These are phyloP conservation scores for Eubucco bourcierii DNA, from an alignment of 2,113 vertebrate genomes.

Conservation along the genomic window DNA sequence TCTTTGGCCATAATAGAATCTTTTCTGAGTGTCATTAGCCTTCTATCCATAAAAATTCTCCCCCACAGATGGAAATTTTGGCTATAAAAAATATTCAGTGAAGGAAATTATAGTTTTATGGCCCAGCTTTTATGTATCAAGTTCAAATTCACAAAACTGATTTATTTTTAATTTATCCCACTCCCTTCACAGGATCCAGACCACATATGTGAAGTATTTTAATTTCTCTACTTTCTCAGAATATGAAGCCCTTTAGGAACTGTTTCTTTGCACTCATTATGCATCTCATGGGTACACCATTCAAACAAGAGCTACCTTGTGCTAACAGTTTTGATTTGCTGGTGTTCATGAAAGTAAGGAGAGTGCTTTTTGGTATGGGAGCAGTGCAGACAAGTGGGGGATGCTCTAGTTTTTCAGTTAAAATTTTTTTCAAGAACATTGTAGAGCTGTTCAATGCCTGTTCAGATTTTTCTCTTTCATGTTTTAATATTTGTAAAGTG, in stretches of 20 bases:
- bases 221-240: conserved; percentile 22
- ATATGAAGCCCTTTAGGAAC: background rate
- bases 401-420: background rate
- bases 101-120: conserved; percentile 20
- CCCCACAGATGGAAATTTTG: background rate
- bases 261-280: conserved; percentile 26
- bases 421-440: background rate
- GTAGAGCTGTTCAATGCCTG: background rate
- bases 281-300: conserved; percentile 41
- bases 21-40: background rate
- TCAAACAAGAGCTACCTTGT: conserved; percentile 60
- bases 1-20: background rate
- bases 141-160: background rate
- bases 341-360: background rate
- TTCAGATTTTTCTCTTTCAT: background rate
- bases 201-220: background rate
- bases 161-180: conserved; percentile 22
- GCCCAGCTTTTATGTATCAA: background rate
- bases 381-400: background rate
- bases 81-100: conserved; percentile 1
- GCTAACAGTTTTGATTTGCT: conserved; percentile 29
- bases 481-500: background rate
- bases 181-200: background rate
- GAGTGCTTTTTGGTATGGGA: background rate
- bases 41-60: background rate